Evolutionary conservation across 1,140 invertebrate genomes (phyloP).

Genomic region (Orchestia grillus): DNA sequence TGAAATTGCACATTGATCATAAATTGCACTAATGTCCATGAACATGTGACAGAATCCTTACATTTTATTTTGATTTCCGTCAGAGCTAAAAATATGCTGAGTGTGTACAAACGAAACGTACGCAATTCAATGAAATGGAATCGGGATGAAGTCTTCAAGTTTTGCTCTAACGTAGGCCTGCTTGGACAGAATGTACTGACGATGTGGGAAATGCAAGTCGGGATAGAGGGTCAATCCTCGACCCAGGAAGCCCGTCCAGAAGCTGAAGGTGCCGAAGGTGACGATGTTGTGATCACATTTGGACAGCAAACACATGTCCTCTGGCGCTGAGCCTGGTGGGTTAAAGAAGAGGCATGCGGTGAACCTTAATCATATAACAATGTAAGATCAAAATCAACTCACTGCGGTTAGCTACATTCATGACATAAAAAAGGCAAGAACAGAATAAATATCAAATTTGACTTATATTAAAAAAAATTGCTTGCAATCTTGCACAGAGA

Average conservation of each 20-base stretch:
- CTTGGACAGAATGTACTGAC: background rate
- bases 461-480: too few species aligned
- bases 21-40: background rate
- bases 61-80: background rate
- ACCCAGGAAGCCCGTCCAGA: slow-evolving; percentile 78
- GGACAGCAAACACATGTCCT: slow-evolving; percentile 78
- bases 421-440: background rate
- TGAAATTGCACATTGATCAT: too few species aligned
- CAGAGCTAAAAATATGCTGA: background rate
- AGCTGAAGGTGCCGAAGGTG: slow-evolving; percentile 80
- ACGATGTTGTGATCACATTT: slow-evolving; percentile 80
- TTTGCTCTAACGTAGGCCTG: background rate
- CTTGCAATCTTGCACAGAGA: too few species aligned
- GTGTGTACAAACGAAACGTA: background rate
- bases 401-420: background rate
- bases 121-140: background rate
- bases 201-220: background rate
- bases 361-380: background rate
- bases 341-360: background rate
- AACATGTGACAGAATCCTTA: background rate
- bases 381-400: too few species aligned
- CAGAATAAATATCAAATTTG: background rate
- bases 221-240: slow-evolving; percentile 71
- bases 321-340: background rate
- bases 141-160: background rate